phyloP scores from a whole-genome alignment of 2,888 invertebrate genomes.

The Drosophila subquinaria region DNA sequence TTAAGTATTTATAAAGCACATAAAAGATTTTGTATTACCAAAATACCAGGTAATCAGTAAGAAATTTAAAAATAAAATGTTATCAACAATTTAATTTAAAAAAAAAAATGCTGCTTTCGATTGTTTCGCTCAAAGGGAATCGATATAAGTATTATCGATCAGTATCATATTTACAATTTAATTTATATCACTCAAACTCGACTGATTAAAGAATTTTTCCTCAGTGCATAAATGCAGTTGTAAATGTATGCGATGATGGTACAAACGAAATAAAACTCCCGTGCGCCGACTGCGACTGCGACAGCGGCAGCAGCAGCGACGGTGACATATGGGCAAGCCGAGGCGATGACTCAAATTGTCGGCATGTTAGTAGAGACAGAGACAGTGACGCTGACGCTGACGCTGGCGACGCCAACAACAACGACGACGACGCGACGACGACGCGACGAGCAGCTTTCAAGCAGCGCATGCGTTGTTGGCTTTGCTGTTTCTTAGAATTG shows the following conservation, averaged over 20 bases:
- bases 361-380: constrained; percentile 52
- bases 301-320: constrained; percentile 6
- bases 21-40: too few species aligned
- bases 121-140: too few species aligned
- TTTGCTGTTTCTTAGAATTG: constrained; percentile 45
- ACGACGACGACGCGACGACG: neutral
- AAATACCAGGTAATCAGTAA: too few species aligned
- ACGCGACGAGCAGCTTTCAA: constrained; percentile 3
- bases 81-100: too few species aligned
- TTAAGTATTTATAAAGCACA: too few species aligned
- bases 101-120: too few species aligned
- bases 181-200: too few species aligned
- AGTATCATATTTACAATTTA: too few species aligned
- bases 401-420: constrained; percentile 1
- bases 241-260: constrained; percentile 29
- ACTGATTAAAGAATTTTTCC: neutral
- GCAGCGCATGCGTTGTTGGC: constrained; percentile 49
- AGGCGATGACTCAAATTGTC: constrained; percentile 68
- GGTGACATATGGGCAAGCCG: constrained; percentile 58
- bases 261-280: constrained; percentile 38
- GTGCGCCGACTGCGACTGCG: constrained; percentile 18
- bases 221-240: constrained; percentile 31
- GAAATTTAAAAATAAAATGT: too few species aligned
- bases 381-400: neutral
- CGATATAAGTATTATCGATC: too few species aligned